Evolutionary conservation across 2,888 invertebrate species (phyloP), one percentile per base, ranked within the genome.

Genomic region (Agrotis clavis): DNA sequence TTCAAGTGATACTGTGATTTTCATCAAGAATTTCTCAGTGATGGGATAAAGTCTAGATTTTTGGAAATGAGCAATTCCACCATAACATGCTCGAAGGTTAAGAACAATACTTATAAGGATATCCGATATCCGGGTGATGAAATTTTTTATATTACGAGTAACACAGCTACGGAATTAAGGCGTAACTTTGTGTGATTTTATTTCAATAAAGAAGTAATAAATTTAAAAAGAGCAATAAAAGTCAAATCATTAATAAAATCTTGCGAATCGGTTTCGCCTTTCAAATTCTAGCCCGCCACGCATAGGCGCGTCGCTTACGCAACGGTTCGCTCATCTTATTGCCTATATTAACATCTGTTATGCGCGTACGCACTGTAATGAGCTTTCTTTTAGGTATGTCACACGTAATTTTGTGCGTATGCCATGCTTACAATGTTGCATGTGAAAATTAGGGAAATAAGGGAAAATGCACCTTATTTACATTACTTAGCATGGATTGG

Each of bases 301-400:
- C 62, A 72, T 69, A 64, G 67, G 59, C 68, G 60, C 35, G 67
- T 47, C 57, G 35, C 19, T 85, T 84, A 78, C 71, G 79, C 65
- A 85, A 85, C n/a, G 47, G 45, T 81, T 73, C 73, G 53, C 74
- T 77, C 84, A 77, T 85, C 85, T 80, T 67, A 73, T 74, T 25
- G 72, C 35, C 50, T 65, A 82, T 79, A 79, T 82, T 79, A 77
- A 64, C 84, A 84, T 72, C 72, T 79, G 76, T 86, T 84, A 85
- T 81, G 53, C 67, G 48, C 64, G 59, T 75, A 75, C 72, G 71
- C 65, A 69, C 67, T 16, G 11, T 63, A 69, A 60, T 77, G 47
- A 68, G 74, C 84, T 86, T 85, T 85, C 86, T 84, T 81, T 81
- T 79, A 25, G 1, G 25, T 25, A 74, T 73, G 56, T 69, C 71